Evolutionary conservation across 2,113 vertebrate species (phyloP).

Genomic region (cattle (Bos taurus)): ARS-UCD2.0 NC_037353.1:1341501-1342000

Average conservation of each 20-base stretch:
- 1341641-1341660: background rate
- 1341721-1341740: background rate
- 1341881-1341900: background rate
- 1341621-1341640: background rate
- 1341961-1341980: background rate
- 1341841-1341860: background rate
- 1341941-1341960: background rate
- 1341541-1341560: background rate
- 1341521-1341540: background rate
- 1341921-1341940: background rate
- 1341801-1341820: background rate
- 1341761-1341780: background rate
- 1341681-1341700: background rate
- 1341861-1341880: background rate
- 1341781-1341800: background rate
- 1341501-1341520: background rate
- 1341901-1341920: background rate
- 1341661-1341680: background rate
- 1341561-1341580: background rate
- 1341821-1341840: background rate
- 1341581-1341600: background rate
- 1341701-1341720: background rate
- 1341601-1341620: background rate
- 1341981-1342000: background rate
- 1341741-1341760: background rate